Evolutionary conservation across 2,888 invertebrate species (phyloP), one percentile per base, ranked within the genome.

Genomic region (Cerastis rubricosa): DNA sequence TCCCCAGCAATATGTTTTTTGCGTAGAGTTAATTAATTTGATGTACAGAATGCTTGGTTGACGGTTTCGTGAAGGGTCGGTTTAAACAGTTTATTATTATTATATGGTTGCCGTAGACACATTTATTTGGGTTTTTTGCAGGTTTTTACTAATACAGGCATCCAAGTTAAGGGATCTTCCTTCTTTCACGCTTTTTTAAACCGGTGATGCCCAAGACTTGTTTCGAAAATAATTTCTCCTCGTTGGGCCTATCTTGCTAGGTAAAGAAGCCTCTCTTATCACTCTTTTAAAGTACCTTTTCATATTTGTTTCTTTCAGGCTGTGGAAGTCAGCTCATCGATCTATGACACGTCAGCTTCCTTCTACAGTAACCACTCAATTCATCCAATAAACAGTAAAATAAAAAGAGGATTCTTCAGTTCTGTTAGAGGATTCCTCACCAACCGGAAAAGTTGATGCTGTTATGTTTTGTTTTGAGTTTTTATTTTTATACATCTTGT

Each of bases 331-430:
- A 90, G 90, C 49, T 96, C 96, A 0, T 95, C 95, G 0, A 86
- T 96, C 14, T 96, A 94, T 86, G 96, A 96, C 72, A 96, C 96
- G 1, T 94, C 96, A 1, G 93, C 90, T 0, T 96, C 96, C 0
- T 96, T 95, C 88, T 95, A 94, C 89, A 96, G 93, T 76, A 93
- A 94, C 80, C 96, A 96, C 88, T 90, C 93, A 2, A 90, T 94
- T 22, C 83, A 90, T 35, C 94, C 94, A 9, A 71, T 90, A 3
- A 93, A 89, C 80, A 91, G 85, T 75, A 94, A 93, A 88, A 92
- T 92, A 74, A 96, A 94, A 81, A 88, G 93, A 76, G 93, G 96
- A 0, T 95, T 96, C 76, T 92, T 96, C 25, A 94, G 88, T 78
- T 95, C 96, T 0, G 92, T 96, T 0, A 91, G 94, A 74, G 94